phyloP scores from a whole-genome alignment of 2,888 invertebrate genomes.

The Nesidiocoris tenuis region DNA sequence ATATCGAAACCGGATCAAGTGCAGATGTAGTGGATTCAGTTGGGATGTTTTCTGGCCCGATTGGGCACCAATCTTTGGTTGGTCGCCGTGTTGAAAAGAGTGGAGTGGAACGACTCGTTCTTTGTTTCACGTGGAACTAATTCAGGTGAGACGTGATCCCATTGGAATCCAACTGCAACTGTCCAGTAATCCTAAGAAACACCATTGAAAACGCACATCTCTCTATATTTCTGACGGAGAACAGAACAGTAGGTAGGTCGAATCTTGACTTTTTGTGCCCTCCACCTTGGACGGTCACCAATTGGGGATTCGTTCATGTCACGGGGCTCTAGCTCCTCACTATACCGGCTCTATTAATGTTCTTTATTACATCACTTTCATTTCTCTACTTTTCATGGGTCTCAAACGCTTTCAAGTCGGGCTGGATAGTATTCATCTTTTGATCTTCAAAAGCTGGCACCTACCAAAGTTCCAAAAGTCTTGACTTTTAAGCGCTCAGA shows the following conservation, averaged over 20 bases:
- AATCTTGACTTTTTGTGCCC: background rate
- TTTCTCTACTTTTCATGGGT: background rate
- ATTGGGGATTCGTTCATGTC: background rate
- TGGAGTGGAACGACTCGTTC: conserved; percentile 29
- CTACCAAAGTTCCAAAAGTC: too few species aligned
- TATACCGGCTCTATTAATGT: background rate
- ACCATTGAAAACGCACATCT: conserved; percentile 16
- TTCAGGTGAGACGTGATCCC: conserved; percentile 40
- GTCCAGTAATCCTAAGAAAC: conserved; percentile 23
- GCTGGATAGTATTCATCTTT: background rate
- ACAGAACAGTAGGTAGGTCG: background rate
- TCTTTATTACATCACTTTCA: background rate
- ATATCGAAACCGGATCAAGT: background rate
- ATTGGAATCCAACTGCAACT: conserved; percentile 37
- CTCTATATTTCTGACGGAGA: background rate
- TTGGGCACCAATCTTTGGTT: conserved; percentile 22
- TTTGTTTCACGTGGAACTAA: conserved; percentile 43
- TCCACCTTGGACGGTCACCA: background rate
- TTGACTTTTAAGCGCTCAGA: too few species aligned
- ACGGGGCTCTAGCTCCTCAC: background rate
- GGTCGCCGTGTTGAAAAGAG: conserved; percentile 29
- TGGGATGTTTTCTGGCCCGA: conserved; percentile 8
- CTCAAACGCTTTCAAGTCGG: background rate
- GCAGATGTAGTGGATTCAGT: background rate
- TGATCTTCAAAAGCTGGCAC: too few species aligned